Evolutionary conservation across 2,113 vertebrate genomes (phyloP), one percentile per base, ranked within the genome.

Genomic region (Salvelinus namaycush): DNA sequence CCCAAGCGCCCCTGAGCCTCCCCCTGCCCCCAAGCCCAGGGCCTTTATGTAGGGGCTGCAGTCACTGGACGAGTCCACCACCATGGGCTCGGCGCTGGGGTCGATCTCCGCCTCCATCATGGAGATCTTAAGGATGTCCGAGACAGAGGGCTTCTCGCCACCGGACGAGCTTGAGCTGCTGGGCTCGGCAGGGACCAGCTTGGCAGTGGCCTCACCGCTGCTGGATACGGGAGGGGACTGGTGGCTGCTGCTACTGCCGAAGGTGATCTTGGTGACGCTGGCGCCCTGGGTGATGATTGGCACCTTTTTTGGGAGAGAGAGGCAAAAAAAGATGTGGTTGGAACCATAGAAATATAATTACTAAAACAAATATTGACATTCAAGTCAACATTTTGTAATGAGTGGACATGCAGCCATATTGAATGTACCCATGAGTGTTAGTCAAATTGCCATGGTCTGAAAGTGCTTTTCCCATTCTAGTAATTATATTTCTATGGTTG

Each of bases 31-130:
- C 70, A 87, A 76, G 0, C 89, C 69, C 39, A 44, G 39, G 39
- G 39, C 39, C 77, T 93, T 94, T 72, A 92, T 93, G 77, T 94
- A 90, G 65, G 95, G 84, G 69, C 93, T 81, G 76, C 93, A 90
- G 90, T 97, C 94, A 70, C 93, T 92, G 85, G 95, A 96, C 26
- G 96, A 93, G 72, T 98, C 98, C 91, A 94, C 96, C 91, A 96
- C 68, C 86, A 95, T 91, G 76, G 92, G 94, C 87, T 96, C 97
- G 1, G 92, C 81, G 81, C 95, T 93, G 8, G 96, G 91, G 81
- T 97, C 96, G 78, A 96, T 97, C 92, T 97, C 96, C 48, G 97
- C 97, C 93, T 99, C 96, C 95, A 99, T 95, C 97, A 98, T 94
- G 90, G 98, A 98, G 93, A 98, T 98, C 93, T 96, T 97, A 90